Evolutionary conservation across 2,888 invertebrate genomes (phyloP).

Genomic region (Frankliniella intonsa): DNA sequence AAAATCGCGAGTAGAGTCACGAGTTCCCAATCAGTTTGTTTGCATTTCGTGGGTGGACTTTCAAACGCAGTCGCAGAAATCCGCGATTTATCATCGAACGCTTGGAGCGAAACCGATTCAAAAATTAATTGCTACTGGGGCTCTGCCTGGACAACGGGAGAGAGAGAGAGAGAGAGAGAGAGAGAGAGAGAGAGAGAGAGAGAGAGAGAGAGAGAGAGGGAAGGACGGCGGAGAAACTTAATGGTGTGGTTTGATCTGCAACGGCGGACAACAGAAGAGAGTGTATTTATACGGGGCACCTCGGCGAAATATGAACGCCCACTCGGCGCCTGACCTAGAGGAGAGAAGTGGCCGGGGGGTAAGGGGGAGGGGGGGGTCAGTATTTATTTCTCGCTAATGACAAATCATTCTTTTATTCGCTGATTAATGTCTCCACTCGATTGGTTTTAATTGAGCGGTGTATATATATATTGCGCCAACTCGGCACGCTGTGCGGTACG

Average conservation of each 20-base stretch:
- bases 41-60: neutral
- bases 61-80: neutral
- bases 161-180: too few species aligned
- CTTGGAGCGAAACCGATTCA: neutral
- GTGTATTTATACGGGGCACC: too few species aligned
- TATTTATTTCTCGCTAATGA: neutral
- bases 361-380: neutral
- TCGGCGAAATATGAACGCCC: too few species aligned
- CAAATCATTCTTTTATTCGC: constrained; percentile 8
- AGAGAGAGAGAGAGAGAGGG: too few species aligned
- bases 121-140: constrained; percentile 23
- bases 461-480: neutral
- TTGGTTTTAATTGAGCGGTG: constrained; percentile 10
- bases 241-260: too few species aligned
- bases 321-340: neutral
- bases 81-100: neutral
- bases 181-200: too few species aligned
- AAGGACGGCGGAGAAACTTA: too few species aligned
- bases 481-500: neutral
- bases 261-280: too few species aligned
- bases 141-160: neutral
- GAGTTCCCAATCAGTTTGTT: too few species aligned
- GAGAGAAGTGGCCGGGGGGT: neutral
- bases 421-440: neutral
- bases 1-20: too few species aligned